A percentile compares a stretch with the other conserved stretches of the same genome.
These are phyloP conservation scores for Tribolium castaneum DNA, from an alignment of 1,140 invertebrate genomes.

Conservation along the genomic window DNA sequence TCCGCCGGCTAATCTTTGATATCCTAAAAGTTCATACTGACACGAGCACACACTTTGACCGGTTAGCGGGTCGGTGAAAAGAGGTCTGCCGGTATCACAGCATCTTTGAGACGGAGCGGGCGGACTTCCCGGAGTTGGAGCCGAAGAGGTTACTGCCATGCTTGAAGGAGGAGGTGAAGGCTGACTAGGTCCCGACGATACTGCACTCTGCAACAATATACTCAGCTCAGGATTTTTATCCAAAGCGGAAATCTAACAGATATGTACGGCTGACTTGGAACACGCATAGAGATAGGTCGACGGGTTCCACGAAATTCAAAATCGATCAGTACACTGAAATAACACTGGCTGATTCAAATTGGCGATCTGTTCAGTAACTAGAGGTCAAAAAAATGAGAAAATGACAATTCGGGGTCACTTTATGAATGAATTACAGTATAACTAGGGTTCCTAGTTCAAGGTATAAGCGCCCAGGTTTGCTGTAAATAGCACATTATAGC, in stretches of 20 bases:
- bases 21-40: constrained; percentile 85
- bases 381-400: no score
- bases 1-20: constrained; percentile 78
- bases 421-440: no score
- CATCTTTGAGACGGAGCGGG: constrained; percentile 72
- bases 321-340: no score
- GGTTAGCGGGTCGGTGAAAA: constrained; percentile 92
- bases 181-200: constrained; percentile 67
- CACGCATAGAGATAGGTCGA: no score
- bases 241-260: neutral
- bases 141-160: constrained; percentile 70
- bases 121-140: constrained; percentile 65
- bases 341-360: no score
- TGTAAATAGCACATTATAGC: no score
- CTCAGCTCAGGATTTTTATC: neutral
- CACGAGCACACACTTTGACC: constrained; percentile 94
- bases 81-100: constrained; percentile 91
- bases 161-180: constrained; percentile 66
- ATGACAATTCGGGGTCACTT: no score
- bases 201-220: constrained; percentile 62
- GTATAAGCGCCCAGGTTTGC: no score
- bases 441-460: no score
- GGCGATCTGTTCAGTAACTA: no score
- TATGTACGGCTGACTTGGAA: neutral
- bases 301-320: no score